Evolutionary conservation across 2,888 invertebrate species (phyloP), one percentile per base, ranked within the genome.

Genomic region (Caenorhabditis sulstoni): DNA sequence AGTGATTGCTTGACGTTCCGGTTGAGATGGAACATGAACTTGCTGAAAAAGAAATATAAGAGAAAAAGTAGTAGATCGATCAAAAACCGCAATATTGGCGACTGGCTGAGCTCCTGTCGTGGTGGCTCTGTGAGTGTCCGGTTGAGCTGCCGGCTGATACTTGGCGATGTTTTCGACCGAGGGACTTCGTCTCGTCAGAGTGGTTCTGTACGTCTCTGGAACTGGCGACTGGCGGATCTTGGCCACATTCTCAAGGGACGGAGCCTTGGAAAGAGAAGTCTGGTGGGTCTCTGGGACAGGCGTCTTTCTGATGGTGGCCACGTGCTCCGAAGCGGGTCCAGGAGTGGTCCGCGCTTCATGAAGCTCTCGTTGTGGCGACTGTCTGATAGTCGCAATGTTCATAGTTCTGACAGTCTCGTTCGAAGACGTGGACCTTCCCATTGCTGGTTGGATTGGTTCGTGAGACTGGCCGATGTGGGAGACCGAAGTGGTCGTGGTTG

Each of bases 361-460:
- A 16, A 71, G 14, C 44, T 83, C 83, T 58, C 75, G 66, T 49
- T 81, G 81, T 41, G 83, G 83, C 1, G 83, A 81, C 66, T 80
- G 74, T n/a, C 83, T 64, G 44, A 83, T 66, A 7, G 80, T 81
- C 4, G 83, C 83, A 12, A 79, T 52, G 53, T 83, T 83, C 74
- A 83, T 81, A 16, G 76, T 80, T 58, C 68, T 79, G 9, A 71
- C 71, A 14, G 80, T 70, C 20, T 76, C 80, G 41, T 75, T 61
- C 0, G 83, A 79, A 23, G 81, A 80, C 0, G 81, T 81, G 3
- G 77, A 70, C 39, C 71, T 61, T 49, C 70, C 64, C 45, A 83
- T 61, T 14, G 59, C 78, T 9, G 83, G 83, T 35, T 80, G 81
- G 57, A 76, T n/a, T 23, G 80, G 76, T 37, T 76, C 76, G 52